Percentiles rank a stretch among this genome's conserved stretches.
phyloP scores from a whole-genome alignment of 2,797 vertebrate genomes.

The Glyptemys insculpta region DNA sequence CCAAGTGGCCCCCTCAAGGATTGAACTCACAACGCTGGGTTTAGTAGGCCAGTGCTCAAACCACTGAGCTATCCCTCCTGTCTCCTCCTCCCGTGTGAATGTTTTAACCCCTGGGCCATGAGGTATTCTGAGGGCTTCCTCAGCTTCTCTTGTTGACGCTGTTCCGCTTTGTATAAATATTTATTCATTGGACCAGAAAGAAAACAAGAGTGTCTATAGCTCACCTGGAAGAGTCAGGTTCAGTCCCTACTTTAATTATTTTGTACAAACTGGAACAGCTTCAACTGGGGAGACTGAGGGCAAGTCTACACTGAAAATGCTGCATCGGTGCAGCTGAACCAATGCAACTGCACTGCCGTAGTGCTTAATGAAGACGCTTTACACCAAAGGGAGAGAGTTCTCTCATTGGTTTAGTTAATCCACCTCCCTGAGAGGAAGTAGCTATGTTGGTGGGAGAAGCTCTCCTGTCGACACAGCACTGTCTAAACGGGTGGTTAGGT shows the following conservation, averaged over 20 bases:
- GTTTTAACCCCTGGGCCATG: not conserved
- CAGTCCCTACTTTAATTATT: not conserved
- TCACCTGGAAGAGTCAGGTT: not conserved
- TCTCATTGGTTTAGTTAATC: too few relatives aligned
- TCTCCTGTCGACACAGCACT: not conserved
- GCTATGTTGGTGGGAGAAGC: not conserved
- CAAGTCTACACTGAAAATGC: not conserved
- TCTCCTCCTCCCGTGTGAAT: not conserved
- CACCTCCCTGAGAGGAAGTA: too few relatives aligned
- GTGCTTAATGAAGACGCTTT: not conserved
- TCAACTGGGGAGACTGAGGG: not conserved
- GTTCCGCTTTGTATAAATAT: not conserved
- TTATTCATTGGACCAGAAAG: not conserved
- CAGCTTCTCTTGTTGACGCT: not conserved
- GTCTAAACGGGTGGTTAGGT: too few relatives aligned
- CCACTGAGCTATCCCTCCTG: too few relatives aligned
- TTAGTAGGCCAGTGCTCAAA: too few relatives aligned
- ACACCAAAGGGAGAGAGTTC: not conserved
- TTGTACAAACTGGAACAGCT: not conserved
- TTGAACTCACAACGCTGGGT: too few relatives aligned
- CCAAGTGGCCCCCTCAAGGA: too few relatives aligned
- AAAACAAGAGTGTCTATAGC: not conserved
- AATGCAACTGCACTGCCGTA: not conserved
- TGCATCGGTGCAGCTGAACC: not conserved
- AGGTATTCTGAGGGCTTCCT: not conserved